Conservation (phyloP, 2,113 vertebrate genomes). For the Podarcis raffonei region DNA sequence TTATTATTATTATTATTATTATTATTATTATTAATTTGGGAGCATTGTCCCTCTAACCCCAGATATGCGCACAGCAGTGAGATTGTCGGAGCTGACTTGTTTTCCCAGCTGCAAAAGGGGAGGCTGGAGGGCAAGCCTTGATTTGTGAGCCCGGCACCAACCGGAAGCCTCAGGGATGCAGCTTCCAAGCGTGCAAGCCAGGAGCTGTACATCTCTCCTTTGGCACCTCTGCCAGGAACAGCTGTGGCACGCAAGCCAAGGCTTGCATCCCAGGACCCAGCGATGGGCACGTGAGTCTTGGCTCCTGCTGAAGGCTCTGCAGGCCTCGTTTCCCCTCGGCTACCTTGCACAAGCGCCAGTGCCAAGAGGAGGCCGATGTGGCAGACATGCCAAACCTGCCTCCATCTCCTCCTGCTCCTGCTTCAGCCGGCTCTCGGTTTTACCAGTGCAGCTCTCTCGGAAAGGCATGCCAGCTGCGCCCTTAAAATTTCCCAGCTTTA, state of each 20-base stretch:
- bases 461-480: neutral
- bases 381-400: neutral
- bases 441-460: neutral
- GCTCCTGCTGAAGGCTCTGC: neutral
- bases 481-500: too few species aligned
- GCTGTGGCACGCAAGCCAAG: too few species aligned
- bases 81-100: too few species aligned
- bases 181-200: too few species aligned
- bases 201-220: fast-evolving
- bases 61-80: neutral
- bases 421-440: too few species aligned
- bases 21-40: too few species aligned
- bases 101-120: neutral
- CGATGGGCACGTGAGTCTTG: neutral
- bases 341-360: neutral
- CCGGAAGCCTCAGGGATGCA: neutral
- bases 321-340: neutral
- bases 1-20: too few species aligned
- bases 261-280: neutral
- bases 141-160: too few species aligned
- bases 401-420: fast-evolving
- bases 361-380: too few species aligned
- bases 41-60: neutral
- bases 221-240: neutral
- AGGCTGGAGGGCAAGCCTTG: neutral